Evolutionary conservation across 2,113 vertebrate genomes (phyloP).

Genomic region (Cranoglanis bouderius): DNA sequence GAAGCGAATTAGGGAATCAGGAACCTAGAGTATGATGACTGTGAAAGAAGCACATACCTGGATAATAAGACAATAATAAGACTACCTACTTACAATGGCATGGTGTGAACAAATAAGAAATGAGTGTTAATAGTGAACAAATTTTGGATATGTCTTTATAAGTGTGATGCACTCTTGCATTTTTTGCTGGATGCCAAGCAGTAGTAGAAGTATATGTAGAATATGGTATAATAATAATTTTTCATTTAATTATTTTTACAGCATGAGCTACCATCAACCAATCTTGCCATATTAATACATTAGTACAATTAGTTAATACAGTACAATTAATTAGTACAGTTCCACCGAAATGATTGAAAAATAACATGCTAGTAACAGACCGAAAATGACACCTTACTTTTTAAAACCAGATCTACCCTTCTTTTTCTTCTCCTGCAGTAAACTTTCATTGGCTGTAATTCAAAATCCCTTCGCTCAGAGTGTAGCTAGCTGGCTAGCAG

Average conservation of each 20-base stretch:
- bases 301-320: neutral
- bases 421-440: neutral
- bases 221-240: neutral
- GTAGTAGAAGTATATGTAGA: neutral
- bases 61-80: neutral
- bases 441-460: neutral
- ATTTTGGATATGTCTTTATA: neutral
- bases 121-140: too few species aligned
- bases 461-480: neutral
- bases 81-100: neutral
- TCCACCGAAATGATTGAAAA: neutral
- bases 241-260: neutral
- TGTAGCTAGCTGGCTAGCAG: neutral
- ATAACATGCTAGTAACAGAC: neutral
- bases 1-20: neutral
- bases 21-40: neutral
- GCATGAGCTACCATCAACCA: neutral
- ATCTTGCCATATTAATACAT: neutral
- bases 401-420: neutral
- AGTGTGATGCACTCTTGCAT: neutral
- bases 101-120: neutral
- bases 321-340: neutral
- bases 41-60: neutral
- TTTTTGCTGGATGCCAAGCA: neutral
- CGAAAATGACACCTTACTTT: neutral